These are phyloP conservation scores for Doris montereyensis DNA, from an alignment of 2,888 invertebrate species.

Conservation along the genomic window DNA sequence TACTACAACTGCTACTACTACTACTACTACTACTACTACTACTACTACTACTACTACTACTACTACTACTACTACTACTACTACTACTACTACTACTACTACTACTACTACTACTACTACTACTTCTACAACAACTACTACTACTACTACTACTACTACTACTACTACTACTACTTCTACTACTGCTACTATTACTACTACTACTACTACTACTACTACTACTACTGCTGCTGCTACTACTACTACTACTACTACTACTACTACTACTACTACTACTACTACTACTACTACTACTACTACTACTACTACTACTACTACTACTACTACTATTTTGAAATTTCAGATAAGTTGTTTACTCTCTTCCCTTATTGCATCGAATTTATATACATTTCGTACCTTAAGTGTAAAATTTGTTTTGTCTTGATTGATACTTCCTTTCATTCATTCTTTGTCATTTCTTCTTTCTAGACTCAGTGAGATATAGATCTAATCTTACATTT, in stretches of 20 bases:
- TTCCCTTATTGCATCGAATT: no score
- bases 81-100: not conserved
- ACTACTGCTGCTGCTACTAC: not conserved
- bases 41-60: not conserved
- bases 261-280: not conserved
- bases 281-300: not conserved
- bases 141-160: slow-evolving; percentile 5
- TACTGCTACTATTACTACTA: not conserved
- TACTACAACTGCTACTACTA: not conserved
- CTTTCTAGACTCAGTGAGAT: no score
- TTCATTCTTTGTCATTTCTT: no score
- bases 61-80: not conserved
- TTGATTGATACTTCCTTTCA: no score
- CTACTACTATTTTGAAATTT: not conserved
- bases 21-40: not conserved
- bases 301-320: not conserved
- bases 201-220: not conserved
- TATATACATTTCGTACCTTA: no score
- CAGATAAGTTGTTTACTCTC: not conserved
- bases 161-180: not conserved
- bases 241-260: not conserved
- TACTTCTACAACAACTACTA: slow-evolving; percentile 2
- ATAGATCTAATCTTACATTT: not conserved
- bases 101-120: not conserved
- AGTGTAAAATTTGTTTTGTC: not conserved